Conservation (phyloP, 2,888 invertebrate species). For the Drosophila koepferae region DNA sequence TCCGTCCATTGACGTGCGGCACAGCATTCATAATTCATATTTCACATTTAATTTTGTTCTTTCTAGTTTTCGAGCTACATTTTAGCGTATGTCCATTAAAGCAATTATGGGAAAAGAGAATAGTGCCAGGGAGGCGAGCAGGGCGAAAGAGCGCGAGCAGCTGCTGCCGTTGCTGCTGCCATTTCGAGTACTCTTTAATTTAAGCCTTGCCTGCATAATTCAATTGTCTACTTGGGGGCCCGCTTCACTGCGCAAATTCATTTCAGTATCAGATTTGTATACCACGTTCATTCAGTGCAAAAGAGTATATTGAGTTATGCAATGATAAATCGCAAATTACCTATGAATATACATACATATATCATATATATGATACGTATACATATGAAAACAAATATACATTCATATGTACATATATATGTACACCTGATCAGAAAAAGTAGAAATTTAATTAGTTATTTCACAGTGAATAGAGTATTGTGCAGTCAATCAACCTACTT, state of each 20-base stretch:
- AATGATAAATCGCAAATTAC: not conserved
- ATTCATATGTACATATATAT: no score
- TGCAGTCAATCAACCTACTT: not conserved
- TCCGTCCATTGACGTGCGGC: slow-evolving; percentile 58
- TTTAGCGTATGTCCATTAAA: slow-evolving; percentile 56
- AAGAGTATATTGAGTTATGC: not conserved
- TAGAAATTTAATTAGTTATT: not conserved
- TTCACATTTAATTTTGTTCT: slow-evolving; percentile 33
- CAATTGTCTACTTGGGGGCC: slow-evolving; percentile 45
- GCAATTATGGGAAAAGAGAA: slow-evolving; percentile 48
- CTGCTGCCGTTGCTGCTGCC: slow-evolving; percentile 22
- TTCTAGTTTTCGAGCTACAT: slow-evolving; percentile 30
- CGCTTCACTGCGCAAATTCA: slow-evolving; percentile 60
- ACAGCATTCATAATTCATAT: slow-evolving; percentile 59
- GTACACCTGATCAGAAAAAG: no score
- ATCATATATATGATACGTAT: no score
- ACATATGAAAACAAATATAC: no score
- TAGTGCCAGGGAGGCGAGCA: not conserved
- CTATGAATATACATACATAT: no score
- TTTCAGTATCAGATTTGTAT: slow-evolving; percentile 30
- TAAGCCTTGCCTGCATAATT: slow-evolving; percentile 60
- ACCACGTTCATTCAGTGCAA: not conserved
- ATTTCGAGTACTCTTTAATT: slow-evolving; percentile 54
- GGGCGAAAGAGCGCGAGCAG: not conserved
- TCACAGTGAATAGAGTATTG: slow-evolving; percentile 3